A percentile compares a stretch with the other conserved stretches of the same genome.
Conservation (phyloP, 35 echinoderm and acorn worm species). For the Acanthaster planci region DNA sequence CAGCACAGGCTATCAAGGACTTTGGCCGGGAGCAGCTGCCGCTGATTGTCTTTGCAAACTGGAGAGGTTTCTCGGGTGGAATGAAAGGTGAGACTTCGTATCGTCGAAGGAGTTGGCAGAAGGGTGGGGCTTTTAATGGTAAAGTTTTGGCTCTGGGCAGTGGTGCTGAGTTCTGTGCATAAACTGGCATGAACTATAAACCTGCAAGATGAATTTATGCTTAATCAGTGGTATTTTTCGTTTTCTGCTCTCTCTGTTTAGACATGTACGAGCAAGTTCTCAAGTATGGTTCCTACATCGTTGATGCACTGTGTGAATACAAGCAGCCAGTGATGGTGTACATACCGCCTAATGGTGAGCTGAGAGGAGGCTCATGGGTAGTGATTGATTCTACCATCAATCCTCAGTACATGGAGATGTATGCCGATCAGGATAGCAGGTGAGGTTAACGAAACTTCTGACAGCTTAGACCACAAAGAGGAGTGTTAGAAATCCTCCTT, state of each 20-base stretch:
- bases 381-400: conserved; percentile 98
- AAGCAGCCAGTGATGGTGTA: conserved; percentile 95
- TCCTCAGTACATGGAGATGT: conserved; percentile 88
- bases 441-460: conserved; percentile 38
- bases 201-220: no score
- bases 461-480: no score
- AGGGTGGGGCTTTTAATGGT: no score
- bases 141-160: no score
- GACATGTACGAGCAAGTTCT: conserved; percentile 99
- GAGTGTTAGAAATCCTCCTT: no score
- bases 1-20: conserved; percentile 90
- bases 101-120: background rate
- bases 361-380: conserved; percentile 96
- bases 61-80: conserved; percentile 98
- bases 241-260: background rate
- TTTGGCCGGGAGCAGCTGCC: conserved; percentile 92
- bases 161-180: no score
- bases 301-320: conserved; percentile 84
- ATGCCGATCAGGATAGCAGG: conserved; percentile 96
- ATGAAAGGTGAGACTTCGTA: conserved; percentile 82
- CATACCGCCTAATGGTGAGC: conserved; percentile 92
- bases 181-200: no score
- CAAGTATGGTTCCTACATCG: conserved; percentile 98
- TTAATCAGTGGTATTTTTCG: no score
- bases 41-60: conserved; percentile 96